phyloP scores from a whole-genome alignment of 1,140 invertebrate species.

The Drosophila chauvacae region DNA sequence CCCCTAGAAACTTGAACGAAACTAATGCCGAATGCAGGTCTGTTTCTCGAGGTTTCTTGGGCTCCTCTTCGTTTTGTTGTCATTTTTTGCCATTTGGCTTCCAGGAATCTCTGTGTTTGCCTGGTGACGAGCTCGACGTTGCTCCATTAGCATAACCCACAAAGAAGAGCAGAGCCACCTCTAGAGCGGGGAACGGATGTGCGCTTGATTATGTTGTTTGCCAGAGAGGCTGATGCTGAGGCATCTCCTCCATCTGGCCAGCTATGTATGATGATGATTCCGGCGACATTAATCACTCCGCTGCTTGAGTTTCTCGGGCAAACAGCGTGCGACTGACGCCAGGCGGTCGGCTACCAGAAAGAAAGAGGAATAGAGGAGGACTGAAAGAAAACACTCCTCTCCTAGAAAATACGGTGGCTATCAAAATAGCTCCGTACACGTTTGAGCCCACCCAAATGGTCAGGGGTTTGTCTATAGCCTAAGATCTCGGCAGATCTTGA shows the following conservation, averaged over 20 bases:
- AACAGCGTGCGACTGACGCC: constrained; percentile 68
- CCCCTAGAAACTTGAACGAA: constrained; percentile 50
- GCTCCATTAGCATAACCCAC: constrained; percentile 75
- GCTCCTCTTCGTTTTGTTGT: constrained; percentile 41
- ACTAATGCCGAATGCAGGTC: constrained; percentile 59
- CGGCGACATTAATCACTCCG: constrained; percentile 74
- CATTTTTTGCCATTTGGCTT: constrained; percentile 52
- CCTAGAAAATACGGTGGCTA: constrained; percentile 65
- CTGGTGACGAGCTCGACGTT: constrained; percentile 63
- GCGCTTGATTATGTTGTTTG: constrained; percentile 82
- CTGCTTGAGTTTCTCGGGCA: constrained; percentile 55
- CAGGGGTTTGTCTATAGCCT: constrained; percentile 23
- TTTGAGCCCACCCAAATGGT: constrained; percentile 77
- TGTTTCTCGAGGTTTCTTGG: constrained; percentile 19
- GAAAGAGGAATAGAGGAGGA: constrained; percentile 14
- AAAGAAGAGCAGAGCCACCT: background rate
- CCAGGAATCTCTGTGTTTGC: constrained; percentile 67
- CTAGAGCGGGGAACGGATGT: constrained; percentile 53
- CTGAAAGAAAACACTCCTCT: constrained; percentile 15
- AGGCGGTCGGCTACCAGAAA: constrained; percentile 33
- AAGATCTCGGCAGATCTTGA: constrained; percentile 20
- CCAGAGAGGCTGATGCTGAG: constrained; percentile 23
- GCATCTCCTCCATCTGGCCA: constrained; percentile 12
- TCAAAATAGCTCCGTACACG: constrained; percentile 77
- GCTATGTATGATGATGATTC: constrained; percentile 24